Evolutionary conservation across 2,797 vertebrate genomes (phyloP).

Genomic region (Uromys caudimaculatus): DNA sequence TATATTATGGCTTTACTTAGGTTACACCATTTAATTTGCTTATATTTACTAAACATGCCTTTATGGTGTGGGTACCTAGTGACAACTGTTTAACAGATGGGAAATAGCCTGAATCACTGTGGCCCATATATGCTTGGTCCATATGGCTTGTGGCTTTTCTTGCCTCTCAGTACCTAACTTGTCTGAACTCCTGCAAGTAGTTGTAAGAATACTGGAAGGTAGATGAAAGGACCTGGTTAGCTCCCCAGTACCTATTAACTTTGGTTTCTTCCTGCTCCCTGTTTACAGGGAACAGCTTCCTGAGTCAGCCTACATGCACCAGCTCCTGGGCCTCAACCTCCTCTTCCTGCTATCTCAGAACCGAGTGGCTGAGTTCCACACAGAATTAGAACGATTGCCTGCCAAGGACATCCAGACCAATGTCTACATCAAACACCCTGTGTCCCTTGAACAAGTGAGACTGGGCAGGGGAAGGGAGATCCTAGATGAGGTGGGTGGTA

Average conservation of each 20-base stretch:
- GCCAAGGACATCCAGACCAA: conserved; percentile 95
- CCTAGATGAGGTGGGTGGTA: neutral
- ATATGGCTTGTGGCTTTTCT: conserved; percentile 1
- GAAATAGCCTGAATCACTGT: neutral
- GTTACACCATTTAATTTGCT: neutral
- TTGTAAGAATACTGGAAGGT: neutral
- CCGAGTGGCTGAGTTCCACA: conserved; percentile 97
- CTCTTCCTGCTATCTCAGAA: conserved; percentile 98
- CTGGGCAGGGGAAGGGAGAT: neutral
- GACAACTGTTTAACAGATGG: neutral
- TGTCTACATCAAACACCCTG: conserved; percentile 96
- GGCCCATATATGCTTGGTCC: neutral
- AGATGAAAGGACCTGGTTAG: neutral
- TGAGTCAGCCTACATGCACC: conserved; percentile 95
- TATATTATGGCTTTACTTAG: neutral
- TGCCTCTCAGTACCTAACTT: conserved; percentile 17
- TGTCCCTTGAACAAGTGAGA: conserved; percentile 95
- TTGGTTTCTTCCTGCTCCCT: neutral
- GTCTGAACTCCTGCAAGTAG: neutral
- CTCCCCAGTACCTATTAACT: neutral
- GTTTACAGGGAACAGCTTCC: conserved; percentile 92
- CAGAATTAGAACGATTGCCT: conserved; percentile 94
- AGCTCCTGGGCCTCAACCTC: conserved; percentile 95
- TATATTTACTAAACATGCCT: neutral
- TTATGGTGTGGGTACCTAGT: neutral